A percentile compares a stretch with the other conserved stretches of the same genome.
Conservation (phyloP, 2,888 invertebrate species). For the Dendrolimus houi region DNA sequence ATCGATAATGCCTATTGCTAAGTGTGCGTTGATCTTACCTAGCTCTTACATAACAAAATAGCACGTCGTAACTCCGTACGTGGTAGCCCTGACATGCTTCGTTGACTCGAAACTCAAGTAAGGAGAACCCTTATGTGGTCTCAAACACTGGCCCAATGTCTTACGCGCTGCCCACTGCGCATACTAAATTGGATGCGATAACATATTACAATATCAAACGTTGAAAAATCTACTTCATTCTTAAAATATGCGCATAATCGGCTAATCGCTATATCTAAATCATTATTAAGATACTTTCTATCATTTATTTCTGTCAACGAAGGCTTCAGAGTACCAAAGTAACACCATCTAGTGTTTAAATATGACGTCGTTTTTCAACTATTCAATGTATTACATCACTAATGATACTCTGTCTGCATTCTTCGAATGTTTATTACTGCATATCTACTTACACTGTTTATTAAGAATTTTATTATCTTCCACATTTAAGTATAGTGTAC, state of each 20-base stretch:
- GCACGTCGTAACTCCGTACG: constrained; percentile 51
- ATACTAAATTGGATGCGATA: constrained; percentile 25
- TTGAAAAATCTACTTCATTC: constrained; percentile 21
- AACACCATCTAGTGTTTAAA: constrained; percentile 1
- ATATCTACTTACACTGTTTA: constrained; percentile 29
- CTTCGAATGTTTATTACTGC: constrained; percentile 25
- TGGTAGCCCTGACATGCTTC: constrained; percentile 68
- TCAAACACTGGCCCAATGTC: constrained; percentile 32
- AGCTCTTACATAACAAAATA: constrained; percentile 47
- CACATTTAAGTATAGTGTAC: constrained; percentile 25
- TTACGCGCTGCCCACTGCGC: constrained; percentile 21
- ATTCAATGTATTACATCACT: constrained; percentile 33
- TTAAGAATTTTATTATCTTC: constrained; percentile 45
- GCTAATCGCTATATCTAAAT: constrained; percentile 16
- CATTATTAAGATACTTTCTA: constrained; percentile 25
- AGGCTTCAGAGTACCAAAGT: neutral
- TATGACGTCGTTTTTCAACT: neutral
- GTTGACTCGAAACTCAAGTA: constrained; percentile 43
- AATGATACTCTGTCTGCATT: constrained; percentile 23
- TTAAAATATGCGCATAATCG: constrained; percentile 17
- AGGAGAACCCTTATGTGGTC: constrained; percentile 52
- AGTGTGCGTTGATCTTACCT: constrained; percentile 26
- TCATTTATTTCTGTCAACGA: constrained; percentile 16
- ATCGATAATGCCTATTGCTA: neutral
- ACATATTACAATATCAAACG: constrained; percentile 15